Evolutionary conservation across 2,888 invertebrate genomes (phyloP), one percentile per base, ranked within the genome.

Genomic region (Odontocerum albicorne): DNA sequence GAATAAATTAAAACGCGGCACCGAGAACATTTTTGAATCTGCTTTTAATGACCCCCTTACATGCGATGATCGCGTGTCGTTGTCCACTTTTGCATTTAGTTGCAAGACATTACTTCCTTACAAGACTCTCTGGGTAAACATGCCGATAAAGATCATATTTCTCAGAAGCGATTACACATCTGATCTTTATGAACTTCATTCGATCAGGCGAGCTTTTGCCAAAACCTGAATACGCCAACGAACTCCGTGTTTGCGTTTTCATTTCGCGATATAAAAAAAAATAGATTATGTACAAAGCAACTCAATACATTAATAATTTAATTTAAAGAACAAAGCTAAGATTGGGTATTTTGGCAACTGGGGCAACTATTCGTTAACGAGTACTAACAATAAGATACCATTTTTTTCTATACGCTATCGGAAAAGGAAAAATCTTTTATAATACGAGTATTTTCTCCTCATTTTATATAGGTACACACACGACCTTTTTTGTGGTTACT

Each of bases 61-160:
- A 59, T 59, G 59, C 59, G 44, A 59, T 49, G 47, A 20, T 59
- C 35, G 59, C 59, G 59, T 59, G 59, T 44, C 35, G 42, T 20
- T 27, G 49, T 51, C 51, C 55, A 56, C 56, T 56, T 46, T 45
- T 55, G 50, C 45, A 38, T 49, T 44, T 46, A 21, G 39, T 45
- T 53, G 53, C 53, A 45, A 51, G 52, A 45, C 52, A 52, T 52
- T 44, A 42, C 45, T 40, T 53, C 46, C 53, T 53, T 45, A 32
- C 52, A 45, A 52, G 40, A n/a, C 20, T 27, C 46, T 40, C 45
- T 40, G 38, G 40, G 49, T 54, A 54, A 54, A 51, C 51, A 46
- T 20, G 52, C 39, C 32, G 49, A 49, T 47, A 59, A 49, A 45
- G 55, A 47, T 58, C 55, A 54, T 31, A 22, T 40, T 53, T 45